Conservation (phyloP, 2,113 vertebrate genomes). For the Nestor notabilis region DNA sequence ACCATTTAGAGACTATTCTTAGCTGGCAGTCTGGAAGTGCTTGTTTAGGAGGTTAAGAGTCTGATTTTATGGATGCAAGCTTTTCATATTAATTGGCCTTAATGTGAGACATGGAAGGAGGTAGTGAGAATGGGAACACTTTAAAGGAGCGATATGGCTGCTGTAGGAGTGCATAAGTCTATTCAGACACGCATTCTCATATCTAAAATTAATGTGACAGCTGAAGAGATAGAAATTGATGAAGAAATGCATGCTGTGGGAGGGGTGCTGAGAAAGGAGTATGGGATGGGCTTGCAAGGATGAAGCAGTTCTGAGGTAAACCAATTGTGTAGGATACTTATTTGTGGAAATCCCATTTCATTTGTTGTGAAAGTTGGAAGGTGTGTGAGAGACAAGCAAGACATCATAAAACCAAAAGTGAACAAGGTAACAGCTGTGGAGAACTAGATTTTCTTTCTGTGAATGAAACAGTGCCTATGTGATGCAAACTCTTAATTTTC, state of each 20-base stretch:
- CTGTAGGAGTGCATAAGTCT: background rate
- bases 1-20: background rate
- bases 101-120: background rate
- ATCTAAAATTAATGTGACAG: background rate
- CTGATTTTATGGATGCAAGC: background rate
- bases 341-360: background rate
- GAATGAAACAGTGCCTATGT: background rate
- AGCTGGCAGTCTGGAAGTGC: background rate
- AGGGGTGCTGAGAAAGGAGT: background rate
- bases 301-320: background rate
- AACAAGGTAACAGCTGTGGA: background rate
- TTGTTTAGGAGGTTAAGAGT: background rate
- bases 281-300: background rate
- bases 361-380: background rate
- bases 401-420: background rate
- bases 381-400: background rate
- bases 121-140: background rate
- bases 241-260: background rate
- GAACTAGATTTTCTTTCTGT: background rate
- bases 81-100: background rate
- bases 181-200: background rate
- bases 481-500: background rate
- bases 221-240: background rate
- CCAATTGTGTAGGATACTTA: background rate
- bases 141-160: background rate